These are phyloP conservation scores for Miltochrista miniata DNA, from an alignment of 2,888 invertebrate species.

Conservation along the genomic window DNA sequence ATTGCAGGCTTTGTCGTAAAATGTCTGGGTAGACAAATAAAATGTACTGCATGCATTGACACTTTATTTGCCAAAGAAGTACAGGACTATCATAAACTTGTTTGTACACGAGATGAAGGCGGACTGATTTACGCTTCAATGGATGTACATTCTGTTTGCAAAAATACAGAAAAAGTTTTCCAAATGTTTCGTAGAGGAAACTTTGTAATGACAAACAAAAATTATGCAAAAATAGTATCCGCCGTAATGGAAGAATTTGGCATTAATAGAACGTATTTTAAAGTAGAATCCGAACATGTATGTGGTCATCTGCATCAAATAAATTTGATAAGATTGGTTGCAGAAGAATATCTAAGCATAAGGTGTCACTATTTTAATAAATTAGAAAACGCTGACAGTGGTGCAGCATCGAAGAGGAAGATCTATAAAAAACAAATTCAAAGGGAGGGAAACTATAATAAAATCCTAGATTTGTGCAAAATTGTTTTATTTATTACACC, in stretches of 20 bases:
- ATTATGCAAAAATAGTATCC: conserved; percentile 7
- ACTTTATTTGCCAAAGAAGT: background rate
- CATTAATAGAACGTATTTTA: conserved; percentile 8
- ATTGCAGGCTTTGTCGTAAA: conserved; percentile 9
- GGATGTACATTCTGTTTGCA: conserved; percentile 17
- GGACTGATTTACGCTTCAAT: conserved; percentile 19
- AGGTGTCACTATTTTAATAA: conserved; percentile 15
- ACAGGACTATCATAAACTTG: background rate
- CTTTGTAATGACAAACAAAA: too few relatives aligned
- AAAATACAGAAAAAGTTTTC: conserved; percentile 17
- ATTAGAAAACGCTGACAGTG: conserved; percentile 12
- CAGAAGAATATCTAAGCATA: conserved; percentile 19
- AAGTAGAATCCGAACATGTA: conserved; percentile 12
- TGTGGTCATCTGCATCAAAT: too few relatives aligned
- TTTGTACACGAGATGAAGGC: conserved; percentile 12
- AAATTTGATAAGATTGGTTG: conserved; percentile 20
- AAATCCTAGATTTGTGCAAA: too few relatives aligned
- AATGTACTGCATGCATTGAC: conserved; percentile 7
- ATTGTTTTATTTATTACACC: too few relatives aligned
- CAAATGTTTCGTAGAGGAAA: too few relatives aligned
- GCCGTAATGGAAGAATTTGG: conserved; percentile 8
- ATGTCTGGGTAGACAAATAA: conserved; percentile 6
- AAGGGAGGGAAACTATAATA: conserved; percentile 16
- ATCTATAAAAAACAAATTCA: conserved; percentile 21
- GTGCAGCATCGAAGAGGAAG: conserved; percentile 16